phyloP scores from a whole-genome alignment of 2,888 invertebrate genomes.

The Hyposoter didymator region DNA sequence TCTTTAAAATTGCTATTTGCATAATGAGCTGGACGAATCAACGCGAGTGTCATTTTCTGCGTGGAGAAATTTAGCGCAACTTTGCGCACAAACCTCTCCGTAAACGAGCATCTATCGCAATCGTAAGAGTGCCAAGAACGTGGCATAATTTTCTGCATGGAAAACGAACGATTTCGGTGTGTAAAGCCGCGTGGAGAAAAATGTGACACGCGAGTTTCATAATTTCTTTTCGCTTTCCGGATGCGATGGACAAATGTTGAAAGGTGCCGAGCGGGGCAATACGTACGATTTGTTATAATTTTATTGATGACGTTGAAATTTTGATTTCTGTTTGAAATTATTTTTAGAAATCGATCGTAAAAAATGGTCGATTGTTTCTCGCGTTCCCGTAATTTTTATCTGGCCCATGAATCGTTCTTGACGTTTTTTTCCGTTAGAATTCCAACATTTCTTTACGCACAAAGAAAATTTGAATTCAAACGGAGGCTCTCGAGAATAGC shows the following conservation, averaged over 20 bases:
- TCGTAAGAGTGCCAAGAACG: neutral
- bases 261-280: neutral
- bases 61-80: neutral
- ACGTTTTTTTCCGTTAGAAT: neutral
- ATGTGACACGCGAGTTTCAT: neutral
- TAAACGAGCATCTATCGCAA: slow-evolving; percentile 18
- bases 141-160: slow-evolving; percentile 42
- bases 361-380: neutral
- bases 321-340: neutral
- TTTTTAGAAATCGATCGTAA: neutral
- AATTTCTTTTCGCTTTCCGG: neutral
- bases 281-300: neutral
- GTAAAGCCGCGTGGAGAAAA: neutral
- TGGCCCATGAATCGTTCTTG: neutral
- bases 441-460: neutral
- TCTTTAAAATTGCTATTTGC: slow-evolving; percentile 14
- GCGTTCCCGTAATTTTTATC: neutral
- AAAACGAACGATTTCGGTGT: slow-evolving; percentile 18
- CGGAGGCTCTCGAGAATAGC: neutral
- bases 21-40: slow-evolving; percentile 8
- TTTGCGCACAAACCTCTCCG: neutral
- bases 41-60: neutral
- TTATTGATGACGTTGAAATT: neutral
- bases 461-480: neutral
- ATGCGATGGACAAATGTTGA: neutral